phyloP scores from a whole-genome alignment of 2,888 invertebrate genomes.

The Biston stratarius region DNA sequence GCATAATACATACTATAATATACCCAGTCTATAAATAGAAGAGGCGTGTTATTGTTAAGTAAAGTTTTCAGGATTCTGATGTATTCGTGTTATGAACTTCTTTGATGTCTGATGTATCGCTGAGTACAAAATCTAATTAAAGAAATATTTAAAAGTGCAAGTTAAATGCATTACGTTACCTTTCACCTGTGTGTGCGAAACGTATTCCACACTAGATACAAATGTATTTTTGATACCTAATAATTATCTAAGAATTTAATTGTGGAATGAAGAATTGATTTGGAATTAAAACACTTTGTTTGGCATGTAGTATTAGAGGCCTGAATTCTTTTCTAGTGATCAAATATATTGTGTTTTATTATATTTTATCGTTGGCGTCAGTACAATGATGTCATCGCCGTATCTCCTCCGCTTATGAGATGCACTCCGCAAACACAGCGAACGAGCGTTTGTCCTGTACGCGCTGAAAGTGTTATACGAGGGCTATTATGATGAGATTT shows the following conservation, averaged over 20 bases:
- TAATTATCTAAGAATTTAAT: too few species aligned
- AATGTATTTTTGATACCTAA: too few species aligned
- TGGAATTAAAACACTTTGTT: too few species aligned
- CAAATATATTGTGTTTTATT: background rate
- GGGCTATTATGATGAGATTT: conserved; percentile 36
- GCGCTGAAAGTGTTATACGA: conserved; percentile 32
- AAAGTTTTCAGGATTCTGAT: conserved; percentile 36
- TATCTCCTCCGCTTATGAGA: conserved; percentile 37
- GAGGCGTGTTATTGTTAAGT: conserved; percentile 27
- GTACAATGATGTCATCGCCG: conserved; percentile 56
- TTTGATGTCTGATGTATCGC: conserved; percentile 10
- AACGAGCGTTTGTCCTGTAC: conserved; percentile 37
- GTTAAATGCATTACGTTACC: background rate
- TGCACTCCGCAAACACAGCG: conserved; percentile 43
- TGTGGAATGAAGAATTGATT: too few species aligned
- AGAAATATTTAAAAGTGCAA: background rate
- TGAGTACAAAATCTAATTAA: background rate
- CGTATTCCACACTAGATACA: background rate
- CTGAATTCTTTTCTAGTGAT: too few species aligned
- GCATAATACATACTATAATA: conserved; percentile 33
- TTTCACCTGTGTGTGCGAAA: background rate
- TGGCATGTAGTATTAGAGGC: too few species aligned
- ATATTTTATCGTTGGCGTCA: conserved; percentile 31
- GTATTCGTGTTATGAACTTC: conserved; percentile 16
- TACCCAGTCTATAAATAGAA: conserved; percentile 38